Evolutionary conservation across 2,888 invertebrate genomes (phyloP), one percentile per base, ranked within the genome.

Genomic region (Troilus luridus): DNA sequence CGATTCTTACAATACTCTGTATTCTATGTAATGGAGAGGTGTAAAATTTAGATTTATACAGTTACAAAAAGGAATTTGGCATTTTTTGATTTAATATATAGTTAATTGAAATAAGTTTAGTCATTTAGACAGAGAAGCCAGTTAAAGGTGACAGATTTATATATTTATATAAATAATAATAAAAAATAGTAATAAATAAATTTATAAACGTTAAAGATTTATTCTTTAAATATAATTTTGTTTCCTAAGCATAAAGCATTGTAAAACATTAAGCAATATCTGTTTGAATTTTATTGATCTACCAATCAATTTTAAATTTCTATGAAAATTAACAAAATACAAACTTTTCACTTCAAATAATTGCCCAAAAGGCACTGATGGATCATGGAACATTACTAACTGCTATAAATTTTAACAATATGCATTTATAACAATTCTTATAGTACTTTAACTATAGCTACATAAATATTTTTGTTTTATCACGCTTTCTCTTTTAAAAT

Each of bases 341-440:
- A 85, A 21, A 21, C n/a, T 85, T 85, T 56, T n/a, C 56, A 85
- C 6, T 85, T 85, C 1, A 58, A 54, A 85, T 56, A 85, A 77
- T 77, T 85, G 85, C 85, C 85, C 85, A 85, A 85, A 85, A 85
- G 85, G 85, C 85, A 85, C 85, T 85, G 85, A n/a, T 85, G 85
- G 85, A 85, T 85, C 85, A 85, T 58, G 56, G 56, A 85, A 85
- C 56, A 85, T 85, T 10, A 85, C 85, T 85, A 58, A 85, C 21
- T 85, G 85, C 85, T 85, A 85, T 85, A 54, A 85, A 54, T 85
- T 85, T 85, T 85, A 85, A 85, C 85, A 85, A 58, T 85, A 85
- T 41, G 41, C 5, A 41, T 85, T 85, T 56, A 21, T 85, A 85
- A 58, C 85, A 85, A 85, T 85, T 85, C 56, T 85, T 85, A 56